Conservation (phyloP, 2,888 invertebrate genomes). For the Lingula anatina region DNA sequence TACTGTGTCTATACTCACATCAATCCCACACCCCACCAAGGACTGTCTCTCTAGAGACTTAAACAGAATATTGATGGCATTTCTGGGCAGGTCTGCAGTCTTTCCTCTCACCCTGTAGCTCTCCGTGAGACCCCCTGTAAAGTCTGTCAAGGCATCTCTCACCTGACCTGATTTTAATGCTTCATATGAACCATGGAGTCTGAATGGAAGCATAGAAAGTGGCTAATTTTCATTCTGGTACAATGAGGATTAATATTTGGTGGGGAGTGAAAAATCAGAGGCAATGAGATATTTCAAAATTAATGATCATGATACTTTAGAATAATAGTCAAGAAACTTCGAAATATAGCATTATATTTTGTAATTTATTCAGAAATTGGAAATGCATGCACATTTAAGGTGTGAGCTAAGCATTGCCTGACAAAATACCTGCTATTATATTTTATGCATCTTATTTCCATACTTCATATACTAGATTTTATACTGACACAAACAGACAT, state of each 20-base stretch:
- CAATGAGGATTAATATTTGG: neutral
- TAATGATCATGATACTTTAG: too few relatives aligned
- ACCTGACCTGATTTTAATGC: constrained; percentile 38
- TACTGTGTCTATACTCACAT: constrained; percentile 35
- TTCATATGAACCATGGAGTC: constrained; percentile 47
- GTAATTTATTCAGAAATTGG: too few relatives aligned
- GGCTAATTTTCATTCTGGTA: neutral
- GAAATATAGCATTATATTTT: too few relatives aligned
- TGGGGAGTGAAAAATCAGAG: too few relatives aligned
- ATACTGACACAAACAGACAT: too few relatives aligned
- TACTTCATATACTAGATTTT: too few relatives aligned
- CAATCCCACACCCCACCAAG: constrained; percentile 41
- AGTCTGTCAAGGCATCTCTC: constrained; percentile 36
- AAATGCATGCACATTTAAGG: too few relatives aligned
- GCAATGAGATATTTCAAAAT: too few relatives aligned
- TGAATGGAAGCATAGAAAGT: constrained; percentile 13
- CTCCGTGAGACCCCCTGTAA: constrained; percentile 44
- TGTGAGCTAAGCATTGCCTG: too few relatives aligned
- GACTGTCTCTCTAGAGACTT: constrained; percentile 41
- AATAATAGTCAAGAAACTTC: too few relatives aligned
- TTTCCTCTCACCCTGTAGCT: constrained; percentile 28
- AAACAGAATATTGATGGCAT: constrained; percentile 40
- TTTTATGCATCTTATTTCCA: too few relatives aligned
- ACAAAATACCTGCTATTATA: too few relatives aligned
- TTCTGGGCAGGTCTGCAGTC: constrained; percentile 25